Conservation (phyloP, 1,140 invertebrate genomes). For the Drosophila seguyi region DNA sequence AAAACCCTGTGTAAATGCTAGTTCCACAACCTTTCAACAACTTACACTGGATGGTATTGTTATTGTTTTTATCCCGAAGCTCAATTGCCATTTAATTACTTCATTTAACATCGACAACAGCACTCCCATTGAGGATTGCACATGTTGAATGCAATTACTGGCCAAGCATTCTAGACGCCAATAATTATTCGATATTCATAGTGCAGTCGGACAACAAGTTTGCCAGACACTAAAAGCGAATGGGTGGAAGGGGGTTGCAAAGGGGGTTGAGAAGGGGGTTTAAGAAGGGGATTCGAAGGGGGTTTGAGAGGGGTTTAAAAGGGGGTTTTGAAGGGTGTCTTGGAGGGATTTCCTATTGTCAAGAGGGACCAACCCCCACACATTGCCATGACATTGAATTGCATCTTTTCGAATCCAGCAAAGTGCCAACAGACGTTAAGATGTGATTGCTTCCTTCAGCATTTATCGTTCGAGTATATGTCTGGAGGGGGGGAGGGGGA, state of each 20-base stretch:
- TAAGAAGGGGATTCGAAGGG: neutral
- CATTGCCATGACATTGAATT: slow-evolving; percentile 61
- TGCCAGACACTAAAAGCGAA: slow-evolving; percentile 28
- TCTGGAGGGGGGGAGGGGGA: neutral
- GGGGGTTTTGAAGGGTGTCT: neutral
- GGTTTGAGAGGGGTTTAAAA: neutral
- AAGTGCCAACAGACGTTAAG: slow-evolving; percentile 52
- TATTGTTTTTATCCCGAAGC: slow-evolving; percentile 27
- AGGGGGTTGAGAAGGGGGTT: neutral
- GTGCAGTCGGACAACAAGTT: slow-evolving; percentile 32
- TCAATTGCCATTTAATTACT: slow-evolving; percentile 57
- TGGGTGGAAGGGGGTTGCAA: neutral
- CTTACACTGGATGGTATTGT: slow-evolving; percentile 34
- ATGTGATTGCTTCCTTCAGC: slow-evolving; percentile 17
- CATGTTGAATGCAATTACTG: slow-evolving; percentile 62
- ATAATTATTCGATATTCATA: slow-evolving; percentile 60
- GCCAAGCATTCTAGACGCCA: slow-evolving; percentile 56
- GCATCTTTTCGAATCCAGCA: slow-evolving; percentile 36
- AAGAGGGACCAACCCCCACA: slow-evolving; percentile 13
- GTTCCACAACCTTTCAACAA: slow-evolving; percentile 27
- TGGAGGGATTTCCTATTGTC: neutral
- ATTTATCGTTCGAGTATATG: slow-evolving; percentile 1
- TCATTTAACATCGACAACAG: slow-evolving; percentile 42
- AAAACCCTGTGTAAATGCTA: slow-evolving; percentile 5
- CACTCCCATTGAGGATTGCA: slow-evolving; percentile 37